These are phyloP conservation scores for Opisthograptis luteolata DNA, from an alignment of 2,888 invertebrate species.

Conservation along the genomic window DNA sequence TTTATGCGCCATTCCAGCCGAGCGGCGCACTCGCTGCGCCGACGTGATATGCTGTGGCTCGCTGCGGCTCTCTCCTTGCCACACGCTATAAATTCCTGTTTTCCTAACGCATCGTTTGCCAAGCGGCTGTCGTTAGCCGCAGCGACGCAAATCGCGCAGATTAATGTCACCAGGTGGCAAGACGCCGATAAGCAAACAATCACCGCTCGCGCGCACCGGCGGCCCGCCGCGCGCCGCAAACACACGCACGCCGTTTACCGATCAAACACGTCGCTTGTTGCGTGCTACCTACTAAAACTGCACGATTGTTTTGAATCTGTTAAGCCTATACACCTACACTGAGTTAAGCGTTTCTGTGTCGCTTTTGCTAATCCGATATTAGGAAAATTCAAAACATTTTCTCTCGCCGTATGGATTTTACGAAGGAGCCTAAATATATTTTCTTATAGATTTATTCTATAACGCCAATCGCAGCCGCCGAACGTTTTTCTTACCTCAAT, in stretches of 20 bases:
- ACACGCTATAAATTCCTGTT: conserved; percentile 13
- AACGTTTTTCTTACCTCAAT: conserved; percentile 7
- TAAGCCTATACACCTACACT: too few relatives aligned
- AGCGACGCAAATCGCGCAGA: conserved; percentile 1
- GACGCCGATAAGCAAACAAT: conserved; percentile 2
- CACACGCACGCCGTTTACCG: not conserved
- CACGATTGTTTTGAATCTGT: too few relatives aligned
- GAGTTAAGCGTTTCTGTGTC: not conserved
- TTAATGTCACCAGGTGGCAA: conserved; percentile 5
- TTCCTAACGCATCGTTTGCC: not conserved
- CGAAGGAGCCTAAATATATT: not conserved
- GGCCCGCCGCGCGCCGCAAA: not conserved
- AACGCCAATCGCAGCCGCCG: not conserved
- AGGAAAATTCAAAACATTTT: conserved; percentile 3
- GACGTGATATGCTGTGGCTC: not conserved
- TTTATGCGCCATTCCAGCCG: conserved; percentile 10
- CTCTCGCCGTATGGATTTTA: not conserved
- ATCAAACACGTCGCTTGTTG: not conserved
- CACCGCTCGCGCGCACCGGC: not conserved
- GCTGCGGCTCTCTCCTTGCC: conserved; percentile 3
- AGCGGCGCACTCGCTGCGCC: not conserved
- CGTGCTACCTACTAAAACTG: too few relatives aligned
- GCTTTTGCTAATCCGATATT: not conserved
- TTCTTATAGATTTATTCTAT: conserved; percentile 7
- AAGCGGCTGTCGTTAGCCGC: not conserved